Evolutionary conservation across 2,113 vertebrate species (phyloP).

Genomic region (Dasyurus viverrinus): DNA sequence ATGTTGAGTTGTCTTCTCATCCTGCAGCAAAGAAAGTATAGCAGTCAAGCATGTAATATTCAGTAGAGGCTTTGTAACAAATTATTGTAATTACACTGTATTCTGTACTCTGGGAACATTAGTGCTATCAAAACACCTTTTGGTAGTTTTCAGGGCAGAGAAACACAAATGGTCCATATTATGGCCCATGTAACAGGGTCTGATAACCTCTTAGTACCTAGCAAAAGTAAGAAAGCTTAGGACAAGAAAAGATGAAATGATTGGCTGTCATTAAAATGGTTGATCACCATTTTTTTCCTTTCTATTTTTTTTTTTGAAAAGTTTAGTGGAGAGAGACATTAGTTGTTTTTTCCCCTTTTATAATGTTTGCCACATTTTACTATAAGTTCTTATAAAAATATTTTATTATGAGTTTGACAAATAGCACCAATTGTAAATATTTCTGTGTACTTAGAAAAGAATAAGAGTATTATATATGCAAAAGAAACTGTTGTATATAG

Average conservation of each 20-base stretch:
- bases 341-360: background rate
- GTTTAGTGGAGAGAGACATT: background rate
- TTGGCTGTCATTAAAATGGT: background rate
- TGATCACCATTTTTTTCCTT: background rate
- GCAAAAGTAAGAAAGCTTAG: constrained; percentile 9
- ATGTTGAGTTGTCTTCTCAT: constrained; percentile 19
- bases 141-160: constrained; percentile 21
- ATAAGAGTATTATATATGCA: background rate
- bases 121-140: background rate
- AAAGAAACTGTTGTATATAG: background rate
- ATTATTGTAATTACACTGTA: constrained; percentile 13
- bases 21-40: constrained; percentile 9
- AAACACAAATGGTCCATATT: constrained; percentile 27
- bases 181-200: background rate
- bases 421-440: background rate
- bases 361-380: background rate
- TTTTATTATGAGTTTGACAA: background rate
- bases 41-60: constrained; percentile 50
- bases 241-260: constrained; percentile 11
- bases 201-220: background rate
- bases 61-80: constrained; percentile 52
- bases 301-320: background rate
- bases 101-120: constrained; percentile 28
- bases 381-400: background rate
- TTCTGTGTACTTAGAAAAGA: background rate